Conservation (phyloP, 1,140 invertebrate genomes). For the Drosophila watanabei region DNA sequence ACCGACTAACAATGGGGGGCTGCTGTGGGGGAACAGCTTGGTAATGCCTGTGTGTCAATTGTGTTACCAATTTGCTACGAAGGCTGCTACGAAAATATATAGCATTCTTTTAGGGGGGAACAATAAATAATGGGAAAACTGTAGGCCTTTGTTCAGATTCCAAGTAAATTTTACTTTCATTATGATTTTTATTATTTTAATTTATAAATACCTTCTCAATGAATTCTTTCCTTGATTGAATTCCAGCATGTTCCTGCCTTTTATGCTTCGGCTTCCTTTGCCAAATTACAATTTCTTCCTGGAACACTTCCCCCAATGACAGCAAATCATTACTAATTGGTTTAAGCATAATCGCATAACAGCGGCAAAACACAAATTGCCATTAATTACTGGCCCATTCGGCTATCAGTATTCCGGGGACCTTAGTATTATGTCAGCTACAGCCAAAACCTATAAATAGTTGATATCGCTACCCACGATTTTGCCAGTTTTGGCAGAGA, state of each 20-base stretch:
- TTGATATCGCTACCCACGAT: background rate
- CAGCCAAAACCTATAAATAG: conserved; percentile 28
- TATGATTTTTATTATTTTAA: background rate
- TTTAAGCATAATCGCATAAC: conserved; percentile 39
- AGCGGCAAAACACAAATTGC: conserved; percentile 28
- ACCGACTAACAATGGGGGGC: conserved; percentile 23
- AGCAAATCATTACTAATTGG: conserved; percentile 36
- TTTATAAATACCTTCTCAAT: background rate
- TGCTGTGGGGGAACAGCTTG: background rate
- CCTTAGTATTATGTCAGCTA: conserved; percentile 19
- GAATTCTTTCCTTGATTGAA: background rate
- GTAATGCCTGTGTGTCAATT: conserved; percentile 11
- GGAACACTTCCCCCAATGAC: conserved; percentile 12
- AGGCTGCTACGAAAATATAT: background rate
- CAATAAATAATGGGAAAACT: conserved; percentile 37
- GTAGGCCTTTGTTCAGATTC: background rate
- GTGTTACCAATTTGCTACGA: conserved; percentile 15
- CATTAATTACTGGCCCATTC: conserved; percentile 35
- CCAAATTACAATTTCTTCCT: conserved; percentile 2
- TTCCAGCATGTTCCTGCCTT: background rate
- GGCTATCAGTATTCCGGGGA: conserved; percentile 7
- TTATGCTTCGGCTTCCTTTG: background rate
- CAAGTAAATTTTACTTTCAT: background rate
- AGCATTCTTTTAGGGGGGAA: background rate
- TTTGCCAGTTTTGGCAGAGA: conserved; percentile 4